These are phyloP conservation scores for Nymphicus hollandicus DNA, from an alignment of 2,113 vertebrate genomes.

Conservation along the genomic window DNA sequence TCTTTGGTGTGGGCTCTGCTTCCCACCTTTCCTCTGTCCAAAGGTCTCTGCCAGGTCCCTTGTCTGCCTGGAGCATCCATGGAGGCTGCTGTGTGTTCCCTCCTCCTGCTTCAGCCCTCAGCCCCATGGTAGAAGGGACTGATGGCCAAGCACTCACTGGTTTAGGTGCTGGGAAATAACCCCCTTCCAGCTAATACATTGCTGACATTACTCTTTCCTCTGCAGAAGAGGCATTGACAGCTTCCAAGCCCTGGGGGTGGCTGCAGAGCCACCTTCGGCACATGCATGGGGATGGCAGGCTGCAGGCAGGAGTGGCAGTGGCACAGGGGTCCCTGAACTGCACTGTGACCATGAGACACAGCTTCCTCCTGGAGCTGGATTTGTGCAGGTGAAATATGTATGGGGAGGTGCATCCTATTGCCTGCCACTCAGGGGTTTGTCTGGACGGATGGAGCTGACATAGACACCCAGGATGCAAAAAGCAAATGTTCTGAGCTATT, in stretches of 20 bases:
- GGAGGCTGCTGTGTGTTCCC: not conserved
- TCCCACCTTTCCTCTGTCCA: not conserved
- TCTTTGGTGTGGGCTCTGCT: not conserved
- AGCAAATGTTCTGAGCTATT: not conserved
- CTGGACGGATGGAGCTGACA: not conserved
- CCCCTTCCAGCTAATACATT: not conserved
- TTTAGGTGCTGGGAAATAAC: not conserved
- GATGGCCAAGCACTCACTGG: not conserved
- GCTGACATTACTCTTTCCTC: not conserved
- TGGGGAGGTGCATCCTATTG: not conserved
- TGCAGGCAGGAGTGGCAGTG: not conserved
- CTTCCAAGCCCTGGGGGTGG: not conserved
- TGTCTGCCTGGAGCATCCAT: not conserved
- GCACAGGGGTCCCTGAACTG: not conserved
- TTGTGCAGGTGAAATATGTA: not conserved
- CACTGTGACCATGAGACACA: not conserved
- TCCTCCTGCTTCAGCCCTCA: not conserved
- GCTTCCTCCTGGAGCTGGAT: not conserved
- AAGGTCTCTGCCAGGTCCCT: not conserved
- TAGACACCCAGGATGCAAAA: not conserved
- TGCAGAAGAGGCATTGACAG: not conserved
- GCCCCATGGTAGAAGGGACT: not conserved
- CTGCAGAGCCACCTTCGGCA: not conserved
- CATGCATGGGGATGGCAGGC: fast-evolving
- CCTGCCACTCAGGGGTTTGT: not conserved